Conservation (phyloP, 1,140 invertebrate genomes). For the Dendrolimus punctatus region DNA sequence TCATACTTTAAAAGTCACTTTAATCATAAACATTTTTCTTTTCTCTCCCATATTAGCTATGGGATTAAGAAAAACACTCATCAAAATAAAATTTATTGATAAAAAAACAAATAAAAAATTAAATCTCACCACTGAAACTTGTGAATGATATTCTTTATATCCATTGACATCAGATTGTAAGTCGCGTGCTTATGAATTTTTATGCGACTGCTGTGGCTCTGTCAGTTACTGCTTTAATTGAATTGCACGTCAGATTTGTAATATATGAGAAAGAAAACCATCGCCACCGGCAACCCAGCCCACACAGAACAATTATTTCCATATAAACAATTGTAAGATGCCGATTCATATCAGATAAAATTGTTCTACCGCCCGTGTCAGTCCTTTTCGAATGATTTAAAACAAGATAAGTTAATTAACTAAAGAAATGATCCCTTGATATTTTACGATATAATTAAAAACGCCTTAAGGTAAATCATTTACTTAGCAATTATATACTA, state of each 20-base stretch:
- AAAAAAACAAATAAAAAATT: too few species aligned
- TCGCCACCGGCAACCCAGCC: conserved; percentile 27
- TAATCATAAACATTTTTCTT: too few species aligned
- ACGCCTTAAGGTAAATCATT: conserved; percentile 20
- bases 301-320: conserved; percentile 43
- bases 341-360: conserved; percentile 46
- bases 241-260: conserved; percentile 43
- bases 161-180: too few species aligned
- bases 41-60: too few species aligned
- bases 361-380: conserved; percentile 31
- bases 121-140: too few species aligned
- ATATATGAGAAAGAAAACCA: conserved; percentile 39
- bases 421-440: conserved; percentile 2
- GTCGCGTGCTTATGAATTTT: conserved; percentile 31
- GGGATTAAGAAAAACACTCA: too few species aligned
- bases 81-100: too few species aligned
- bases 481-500: too few species aligned
- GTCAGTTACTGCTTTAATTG: conserved; percentile 57
- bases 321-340: conserved; percentile 48
- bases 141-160: too few species aligned
- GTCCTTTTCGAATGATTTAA: conserved; percentile 37
- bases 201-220: conserved; percentile 37
- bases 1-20: too few species aligned
- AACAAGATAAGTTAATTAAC: conserved; percentile 47
- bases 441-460: conserved; percentile 34